phyloP scores from a whole-genome alignment of 2,888 invertebrate species.

The Cheilosia grossa region DNA sequence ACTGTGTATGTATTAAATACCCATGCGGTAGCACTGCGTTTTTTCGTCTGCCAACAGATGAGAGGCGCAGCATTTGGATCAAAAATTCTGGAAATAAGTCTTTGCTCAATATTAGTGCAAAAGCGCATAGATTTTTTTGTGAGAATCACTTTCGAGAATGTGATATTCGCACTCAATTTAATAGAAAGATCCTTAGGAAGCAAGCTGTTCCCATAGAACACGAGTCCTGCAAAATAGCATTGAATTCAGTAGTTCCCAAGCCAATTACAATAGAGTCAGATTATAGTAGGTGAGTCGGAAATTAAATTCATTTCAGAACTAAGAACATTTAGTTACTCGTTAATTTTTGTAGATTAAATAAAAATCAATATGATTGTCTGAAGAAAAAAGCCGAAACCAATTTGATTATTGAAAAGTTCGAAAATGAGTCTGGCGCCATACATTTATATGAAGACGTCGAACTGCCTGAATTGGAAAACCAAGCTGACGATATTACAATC shows the following conservation, averaged over 20 bases:
- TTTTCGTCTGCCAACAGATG: slow-evolving; percentile 76
- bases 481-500: background rate
- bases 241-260: background rate
- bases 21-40: slow-evolving; percentile 75
- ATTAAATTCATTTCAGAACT: background rate
- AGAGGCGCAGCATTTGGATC: slow-evolving; percentile 76
- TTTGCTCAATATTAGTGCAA: slow-evolving; percentile 59
- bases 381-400: background rate
- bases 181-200: slow-evolving; percentile 74
- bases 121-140: slow-evolving; percentile 75
- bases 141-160: slow-evolving; percentile 76
- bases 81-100: slow-evolving; percentile 77
- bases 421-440: background rate
- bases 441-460: slow-evolving; percentile 1
- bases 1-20: slow-evolving; percentile 56
- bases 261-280: background rate
- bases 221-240: background rate
- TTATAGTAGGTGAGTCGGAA: background rate
- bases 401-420: slow-evolving; percentile 15
- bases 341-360: background rate
- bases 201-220: slow-evolving; percentile 75
- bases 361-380: background rate
- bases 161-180: slow-evolving; percentile 75
- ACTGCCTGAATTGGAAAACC: background rate
- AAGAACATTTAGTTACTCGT: background rate